Conservation (phyloP, 2,888 invertebrate genomes). For the Netelia fuscicornis region DNA sequence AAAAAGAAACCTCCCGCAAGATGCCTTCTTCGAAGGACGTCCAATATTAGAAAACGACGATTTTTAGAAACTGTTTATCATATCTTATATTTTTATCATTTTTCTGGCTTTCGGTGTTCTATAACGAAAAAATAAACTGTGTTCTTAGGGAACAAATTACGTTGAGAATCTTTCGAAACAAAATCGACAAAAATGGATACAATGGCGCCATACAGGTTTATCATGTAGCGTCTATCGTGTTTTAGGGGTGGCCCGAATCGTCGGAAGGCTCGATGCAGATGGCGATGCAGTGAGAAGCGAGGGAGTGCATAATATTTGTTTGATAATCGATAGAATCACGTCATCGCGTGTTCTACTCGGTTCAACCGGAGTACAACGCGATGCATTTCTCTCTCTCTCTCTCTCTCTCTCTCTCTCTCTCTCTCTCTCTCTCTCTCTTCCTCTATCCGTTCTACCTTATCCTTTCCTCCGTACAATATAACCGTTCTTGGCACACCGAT, state of each 20-base stretch:
- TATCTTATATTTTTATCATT: too few relatives aligned
- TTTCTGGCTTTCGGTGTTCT: too few relatives aligned
- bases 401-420: conserved; percentile 21
- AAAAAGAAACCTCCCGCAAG: too few relatives aligned
- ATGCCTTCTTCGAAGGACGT: too few relatives aligned
- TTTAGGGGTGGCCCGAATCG: conserved; percentile 31
- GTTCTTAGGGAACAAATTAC: neutral
- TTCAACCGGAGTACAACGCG: conserved; percentile 47
- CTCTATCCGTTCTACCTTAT: neutral
- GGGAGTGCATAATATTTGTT: conserved; percentile 82
- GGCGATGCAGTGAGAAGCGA: conserved; percentile 70
- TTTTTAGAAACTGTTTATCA: too few relatives aligned
- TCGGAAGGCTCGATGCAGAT: conserved; percentile 64
- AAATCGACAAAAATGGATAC: neutral
- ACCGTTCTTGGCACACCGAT: conserved; percentile 1
- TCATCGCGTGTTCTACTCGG: conserved; percentile 80
- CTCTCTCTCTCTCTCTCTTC: conserved; percentile 1
- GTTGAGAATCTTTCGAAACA: neutral
- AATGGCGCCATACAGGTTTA: neutral
- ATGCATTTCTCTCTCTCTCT: conserved; percentile 19
- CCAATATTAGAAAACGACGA: too few relatives aligned
- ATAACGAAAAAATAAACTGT: too few relatives aligned
- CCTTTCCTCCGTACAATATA: conserved; percentile 21
- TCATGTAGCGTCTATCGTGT: conserved; percentile 5
- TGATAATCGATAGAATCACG: conserved; percentile 84